Evolutionary conservation across 1,140 invertebrate species (phyloP), one percentile per base, ranked within the genome.

Genomic region (Rhopalosiphum maidis): DNA sequence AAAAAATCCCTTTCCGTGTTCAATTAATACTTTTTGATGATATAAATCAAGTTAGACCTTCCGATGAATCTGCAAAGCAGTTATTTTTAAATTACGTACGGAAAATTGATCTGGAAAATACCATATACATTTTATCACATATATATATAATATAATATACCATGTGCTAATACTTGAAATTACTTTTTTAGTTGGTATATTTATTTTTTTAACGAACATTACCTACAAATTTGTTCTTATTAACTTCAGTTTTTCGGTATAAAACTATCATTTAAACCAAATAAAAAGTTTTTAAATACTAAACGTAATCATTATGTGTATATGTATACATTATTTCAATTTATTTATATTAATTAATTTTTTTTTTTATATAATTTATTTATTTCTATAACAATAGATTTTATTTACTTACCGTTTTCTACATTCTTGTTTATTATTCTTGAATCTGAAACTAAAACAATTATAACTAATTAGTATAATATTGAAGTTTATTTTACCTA

Each of bases 81-180:
- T 91, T 77, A 91, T 91, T 91, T 91, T 91, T 77, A 60, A 91
- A 68, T 91, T 91, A 68, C 90, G 25, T 60, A 4, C 55, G 7
- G 25, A 91, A 43, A 91, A 43, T 91, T 77, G 15, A 91, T 77
- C 23, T 25, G 37, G 6, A 77, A 77, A 91, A 43, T 54, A 55
- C 86, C 25, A 87, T 89, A 54, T 54, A 51, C 21, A 86, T 25
- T 30, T 7, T 85, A 41, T 41, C 37, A 41, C 11, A 41, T 37
- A 37, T 9, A 68, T 60, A 68, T 68, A 68, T 68, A n/a, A 18
- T 48, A 48, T 43, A 43, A 15, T 86, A 43, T n/a, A 86, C 41
- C 22, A 11, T 41, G 85, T 18, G 30, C 15, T 25, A 41, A 85
- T 85, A 85, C 22, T 85, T 85, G 43, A 85, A 85, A 85, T 85